Evolutionary conservation across 35 echinoderm and acorn worm genomes (phyloP).

Genomic region (Acanthaster planci): DNA sequence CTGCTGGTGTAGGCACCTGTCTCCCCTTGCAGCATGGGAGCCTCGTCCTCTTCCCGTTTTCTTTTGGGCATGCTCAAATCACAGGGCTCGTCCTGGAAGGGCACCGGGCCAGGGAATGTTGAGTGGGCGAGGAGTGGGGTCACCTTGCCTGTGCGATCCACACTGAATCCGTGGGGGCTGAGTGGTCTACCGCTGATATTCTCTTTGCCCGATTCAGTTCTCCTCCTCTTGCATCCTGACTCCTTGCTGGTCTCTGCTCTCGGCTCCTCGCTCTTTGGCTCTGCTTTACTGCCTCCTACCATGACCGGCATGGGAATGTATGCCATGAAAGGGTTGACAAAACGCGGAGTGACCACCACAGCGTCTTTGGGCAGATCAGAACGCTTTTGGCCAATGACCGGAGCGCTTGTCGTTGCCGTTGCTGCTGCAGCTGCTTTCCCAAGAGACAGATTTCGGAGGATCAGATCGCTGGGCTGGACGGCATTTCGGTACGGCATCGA

Average conservation of each 20-base stretch:
- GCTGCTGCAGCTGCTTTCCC: constrained; percentile 16
- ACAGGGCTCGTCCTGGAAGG: constrained; percentile 91
- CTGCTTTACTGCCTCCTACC: neutral
- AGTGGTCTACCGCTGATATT: constrained; percentile 23
- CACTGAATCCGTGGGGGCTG: constrained; percentile 13
- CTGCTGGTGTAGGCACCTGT: neutral
- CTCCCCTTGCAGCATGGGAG: neutral
- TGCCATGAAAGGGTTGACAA: constrained; percentile 37
- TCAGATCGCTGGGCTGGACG: constrained; percentile 76
- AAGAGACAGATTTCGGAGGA: constrained; percentile 64
- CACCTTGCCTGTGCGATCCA: constrained; percentile 8
- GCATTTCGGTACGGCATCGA: constrained; percentile 6
- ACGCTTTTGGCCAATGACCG: neutral
- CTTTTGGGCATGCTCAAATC: constrained; percentile 98
- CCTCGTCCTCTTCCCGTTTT: constrained; percentile 7
- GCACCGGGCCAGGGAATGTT: neutral
- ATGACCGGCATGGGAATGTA: constrained; percentile 39
- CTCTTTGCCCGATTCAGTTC: constrained; percentile 48
- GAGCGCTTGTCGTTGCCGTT: neutral
- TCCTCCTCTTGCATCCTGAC: neutral
- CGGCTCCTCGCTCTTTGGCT: neutral
- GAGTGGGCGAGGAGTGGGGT: neutral
- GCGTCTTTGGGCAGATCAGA: constrained; percentile 34
- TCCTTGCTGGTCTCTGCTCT: neutral
- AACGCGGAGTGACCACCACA: constrained; percentile 37